A percentile compares a stretch with the other conserved stretches of the same genome.
Conservation (phyloP, 2,113 vertebrate species). For the Prinia subflava region DNA sequence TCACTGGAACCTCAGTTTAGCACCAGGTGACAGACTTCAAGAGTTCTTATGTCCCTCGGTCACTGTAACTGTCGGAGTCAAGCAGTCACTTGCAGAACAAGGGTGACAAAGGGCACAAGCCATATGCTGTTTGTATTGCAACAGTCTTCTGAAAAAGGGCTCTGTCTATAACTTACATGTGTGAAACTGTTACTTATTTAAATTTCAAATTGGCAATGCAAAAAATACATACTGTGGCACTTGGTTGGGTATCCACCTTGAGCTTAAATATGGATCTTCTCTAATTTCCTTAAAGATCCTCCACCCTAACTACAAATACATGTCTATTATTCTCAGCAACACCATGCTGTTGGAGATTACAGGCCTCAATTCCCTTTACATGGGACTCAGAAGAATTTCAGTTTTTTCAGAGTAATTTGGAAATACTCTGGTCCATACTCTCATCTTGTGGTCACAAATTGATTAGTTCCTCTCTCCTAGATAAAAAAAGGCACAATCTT, state of each 20-base stretch:
- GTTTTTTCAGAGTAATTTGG: neutral
- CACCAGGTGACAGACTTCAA: neutral
- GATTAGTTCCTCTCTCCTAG: neutral
- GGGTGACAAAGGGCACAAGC: neutral
- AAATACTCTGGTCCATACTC: neutral
- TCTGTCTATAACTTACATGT: neutral
- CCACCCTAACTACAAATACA: fast-evolving
- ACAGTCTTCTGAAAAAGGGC: neutral
- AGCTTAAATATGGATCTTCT: neutral
- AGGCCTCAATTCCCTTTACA: neutral
- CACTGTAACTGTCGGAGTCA: neutral
- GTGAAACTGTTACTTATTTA: neutral
- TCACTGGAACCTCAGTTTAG: neutral
- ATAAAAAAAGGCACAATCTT: neutral
- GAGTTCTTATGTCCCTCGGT: neutral
- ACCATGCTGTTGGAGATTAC: neutral
- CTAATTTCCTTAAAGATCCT: neutral
- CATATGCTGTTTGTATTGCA: neutral
- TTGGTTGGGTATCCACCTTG: neutral
- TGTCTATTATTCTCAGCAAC: neutral
- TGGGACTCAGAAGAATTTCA: neutral
- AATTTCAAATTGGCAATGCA: neutral
- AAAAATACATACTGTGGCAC: neutral
- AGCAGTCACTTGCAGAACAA: neutral
- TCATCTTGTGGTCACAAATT: neutral